Evolutionary conservation across 2,888 invertebrate genomes (phyloP).

Genomic region (Diaprepes abbreviatus): DNA sequence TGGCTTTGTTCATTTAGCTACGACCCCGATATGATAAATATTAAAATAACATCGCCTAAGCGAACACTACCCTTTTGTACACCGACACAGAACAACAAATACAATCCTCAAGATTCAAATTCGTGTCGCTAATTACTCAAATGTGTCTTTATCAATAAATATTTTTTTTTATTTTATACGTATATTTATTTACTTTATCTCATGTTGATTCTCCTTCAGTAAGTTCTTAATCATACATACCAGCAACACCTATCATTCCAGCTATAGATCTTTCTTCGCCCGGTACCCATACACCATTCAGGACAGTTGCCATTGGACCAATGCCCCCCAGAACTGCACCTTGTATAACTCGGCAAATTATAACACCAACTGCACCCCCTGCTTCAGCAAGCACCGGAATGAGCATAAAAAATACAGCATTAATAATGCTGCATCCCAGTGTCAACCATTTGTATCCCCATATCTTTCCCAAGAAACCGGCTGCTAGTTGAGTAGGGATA

Average conservation of each 20-base stretch:
- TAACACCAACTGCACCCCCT: conserved; percentile 51
- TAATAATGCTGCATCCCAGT: conserved; percentile 68
- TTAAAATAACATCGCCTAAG: too few species aligned
- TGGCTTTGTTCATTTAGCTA: too few species aligned
- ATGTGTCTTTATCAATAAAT: too few species aligned
- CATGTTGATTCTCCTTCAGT: too few species aligned
- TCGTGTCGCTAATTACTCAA: too few species aligned
- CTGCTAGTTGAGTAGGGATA: conserved; percentile 78
- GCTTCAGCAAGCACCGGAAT: conserved; percentile 59
- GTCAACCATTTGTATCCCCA: conserved; percentile 82
- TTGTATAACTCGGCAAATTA: conserved; percentile 65
- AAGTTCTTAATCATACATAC: too few species aligned
- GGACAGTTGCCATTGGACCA: conserved; percentile 78
- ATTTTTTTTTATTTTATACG: too few species aligned
- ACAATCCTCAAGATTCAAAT: too few species aligned
- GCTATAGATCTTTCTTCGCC: conserved; percentile 77
- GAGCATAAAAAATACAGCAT: conserved; percentile 76
- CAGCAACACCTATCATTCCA: conserved; percentile 74
- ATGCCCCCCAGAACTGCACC: conserved; percentile 81
- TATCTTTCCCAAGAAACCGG: conserved; percentile 78
- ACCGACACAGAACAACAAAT: too few species aligned
- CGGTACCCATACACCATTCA: conserved; percentile 82
- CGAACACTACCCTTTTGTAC: too few species aligned
- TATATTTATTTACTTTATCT: too few species aligned
- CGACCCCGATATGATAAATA: too few species aligned